Conservation (phyloP, 2,113 vertebrate species). For the Psophia crepitans region DNA sequence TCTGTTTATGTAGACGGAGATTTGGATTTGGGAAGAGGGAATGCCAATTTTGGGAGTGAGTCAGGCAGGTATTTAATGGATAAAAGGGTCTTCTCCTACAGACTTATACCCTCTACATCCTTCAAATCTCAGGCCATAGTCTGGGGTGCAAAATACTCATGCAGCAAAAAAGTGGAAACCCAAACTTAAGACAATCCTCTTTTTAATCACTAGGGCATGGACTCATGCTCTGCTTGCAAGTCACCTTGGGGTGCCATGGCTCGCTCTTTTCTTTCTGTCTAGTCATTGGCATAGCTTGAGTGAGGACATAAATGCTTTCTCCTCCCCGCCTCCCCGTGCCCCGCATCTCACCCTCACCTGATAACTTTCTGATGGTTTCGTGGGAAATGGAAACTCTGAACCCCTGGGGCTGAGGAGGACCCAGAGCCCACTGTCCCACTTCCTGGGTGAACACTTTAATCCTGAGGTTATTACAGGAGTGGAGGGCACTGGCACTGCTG, state of each 20-base stretch:
- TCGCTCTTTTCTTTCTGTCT: not conserved
- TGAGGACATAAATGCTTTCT: constrained; percentile 18
- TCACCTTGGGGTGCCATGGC: not conserved
- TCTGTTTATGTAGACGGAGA: not conserved
- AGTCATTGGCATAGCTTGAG: not conserved
- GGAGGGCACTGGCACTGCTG: not conserved
- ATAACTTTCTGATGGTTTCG: not conserved
- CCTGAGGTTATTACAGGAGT: constrained; percentile 26
- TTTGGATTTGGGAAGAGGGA: not conserved
- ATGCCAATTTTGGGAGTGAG: not conserved
- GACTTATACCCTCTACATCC: not conserved
- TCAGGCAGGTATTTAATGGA: not conserved
- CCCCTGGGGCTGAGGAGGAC: constrained; percentile 57
- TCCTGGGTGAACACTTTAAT: constrained; percentile 19
- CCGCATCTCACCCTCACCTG: not conserved
- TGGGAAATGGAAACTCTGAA: constrained; percentile 30
- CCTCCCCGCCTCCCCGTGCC: not conserved
- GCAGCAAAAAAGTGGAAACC: not conserved
- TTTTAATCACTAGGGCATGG: not conserved
- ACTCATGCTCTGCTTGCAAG: not conserved
- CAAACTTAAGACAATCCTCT: not conserved
- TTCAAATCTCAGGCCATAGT: not conserved
- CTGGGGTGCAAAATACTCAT: not conserved
- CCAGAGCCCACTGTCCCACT: constrained; percentile 5
- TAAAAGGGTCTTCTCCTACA: not conserved